Conservation (phyloP, 2,888 invertebrate genomes). For the Cantharis lateralis region DNA sequence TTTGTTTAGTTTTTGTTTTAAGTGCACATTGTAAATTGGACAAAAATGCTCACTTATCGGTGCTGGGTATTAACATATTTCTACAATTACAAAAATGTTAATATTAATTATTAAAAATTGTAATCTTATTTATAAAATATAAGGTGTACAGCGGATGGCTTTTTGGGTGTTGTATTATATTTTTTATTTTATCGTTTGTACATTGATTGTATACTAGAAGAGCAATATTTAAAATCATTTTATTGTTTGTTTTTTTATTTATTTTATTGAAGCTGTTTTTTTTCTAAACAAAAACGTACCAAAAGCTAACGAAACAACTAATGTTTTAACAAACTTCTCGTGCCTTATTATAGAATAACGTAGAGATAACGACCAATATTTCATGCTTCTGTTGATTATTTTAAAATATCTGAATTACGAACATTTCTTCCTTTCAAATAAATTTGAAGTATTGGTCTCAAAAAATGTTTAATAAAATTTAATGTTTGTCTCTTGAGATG, state of each 20-base stretch:
- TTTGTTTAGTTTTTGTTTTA: constrained; percentile 16
- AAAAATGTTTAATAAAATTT: neutral
- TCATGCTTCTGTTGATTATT: neutral
- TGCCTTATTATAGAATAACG: constrained; percentile 5
- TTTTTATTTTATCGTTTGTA: constrained; percentile 9
- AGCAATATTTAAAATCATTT: constrained; percentile 1
- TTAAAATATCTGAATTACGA: neutral
- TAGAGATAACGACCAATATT: neutral
- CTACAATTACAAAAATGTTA: constrained; percentile 7
- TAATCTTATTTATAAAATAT: constrained; percentile 21
- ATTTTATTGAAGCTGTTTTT: neutral
- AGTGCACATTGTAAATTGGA: constrained; percentile 26
- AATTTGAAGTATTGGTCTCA: neutral
- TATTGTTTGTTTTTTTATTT: neutral
- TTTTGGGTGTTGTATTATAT: constrained; percentile 22
- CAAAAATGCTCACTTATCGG: constrained; percentile 35
- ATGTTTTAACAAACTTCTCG: neutral
- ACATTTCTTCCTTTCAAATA: neutral
- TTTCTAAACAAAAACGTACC: neutral
- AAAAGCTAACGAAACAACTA: neutral
- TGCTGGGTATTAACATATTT: constrained; percentile 33
- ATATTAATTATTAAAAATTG: constrained; percentile 16
- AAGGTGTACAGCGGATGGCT: constrained; percentile 20
- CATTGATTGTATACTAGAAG: neutral
- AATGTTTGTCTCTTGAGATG: neutral